Percentiles rank a stretch among this genome's conserved stretches.
Evolutionary conservation across 2,888 invertebrate species (phyloP).

Genomic region (Pollenia labialis): DNA sequence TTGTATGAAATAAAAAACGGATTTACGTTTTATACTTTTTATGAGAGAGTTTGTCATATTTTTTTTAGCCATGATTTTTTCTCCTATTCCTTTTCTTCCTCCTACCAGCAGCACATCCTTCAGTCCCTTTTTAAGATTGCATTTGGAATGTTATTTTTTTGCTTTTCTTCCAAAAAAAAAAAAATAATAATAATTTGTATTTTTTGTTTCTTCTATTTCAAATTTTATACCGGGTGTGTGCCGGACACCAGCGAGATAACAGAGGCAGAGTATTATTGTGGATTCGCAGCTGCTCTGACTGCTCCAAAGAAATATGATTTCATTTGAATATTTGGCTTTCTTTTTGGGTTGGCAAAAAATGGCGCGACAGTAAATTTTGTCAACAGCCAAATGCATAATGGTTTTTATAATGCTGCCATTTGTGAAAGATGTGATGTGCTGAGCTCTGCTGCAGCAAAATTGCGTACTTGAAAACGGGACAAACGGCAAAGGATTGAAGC

Average conservation of each 20-base stretch:
- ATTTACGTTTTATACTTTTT: conserved; percentile 81
- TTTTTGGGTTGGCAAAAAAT: conserved; percentile 15
- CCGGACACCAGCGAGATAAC: conserved; percentile 62
- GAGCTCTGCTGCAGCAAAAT: neutral
- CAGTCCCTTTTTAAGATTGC: neutral
- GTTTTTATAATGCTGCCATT: conserved; percentile 67
- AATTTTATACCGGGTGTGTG: conserved; percentile 44
- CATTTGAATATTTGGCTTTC: neutral
- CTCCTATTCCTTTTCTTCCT: conserved; percentile 5
- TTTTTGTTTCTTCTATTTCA: conserved; percentile 12
- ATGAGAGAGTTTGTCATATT: conserved; percentile 72
- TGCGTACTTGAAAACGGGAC: neutral
- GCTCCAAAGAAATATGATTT: conserved; percentile 5
- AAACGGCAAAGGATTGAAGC: neutral
- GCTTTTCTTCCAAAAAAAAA: neutral
- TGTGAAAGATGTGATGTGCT: conserved; percentile 40
- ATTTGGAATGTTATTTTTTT: neutral
- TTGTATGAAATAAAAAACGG: conserved; percentile 81
- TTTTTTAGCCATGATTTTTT: conserved; percentile 67
- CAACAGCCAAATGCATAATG: conserved; percentile 68
- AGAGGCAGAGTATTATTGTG: conserved; percentile 2
- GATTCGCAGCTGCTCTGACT: conserved; percentile 12
- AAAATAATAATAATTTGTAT: conserved; percentile 25
- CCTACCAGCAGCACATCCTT: neutral
- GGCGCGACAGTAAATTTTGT: conserved; percentile 64